Evolutionary conservation across 1,140 invertebrate genomes (phyloP).

Genomic region (Phortica variegata): DNA sequence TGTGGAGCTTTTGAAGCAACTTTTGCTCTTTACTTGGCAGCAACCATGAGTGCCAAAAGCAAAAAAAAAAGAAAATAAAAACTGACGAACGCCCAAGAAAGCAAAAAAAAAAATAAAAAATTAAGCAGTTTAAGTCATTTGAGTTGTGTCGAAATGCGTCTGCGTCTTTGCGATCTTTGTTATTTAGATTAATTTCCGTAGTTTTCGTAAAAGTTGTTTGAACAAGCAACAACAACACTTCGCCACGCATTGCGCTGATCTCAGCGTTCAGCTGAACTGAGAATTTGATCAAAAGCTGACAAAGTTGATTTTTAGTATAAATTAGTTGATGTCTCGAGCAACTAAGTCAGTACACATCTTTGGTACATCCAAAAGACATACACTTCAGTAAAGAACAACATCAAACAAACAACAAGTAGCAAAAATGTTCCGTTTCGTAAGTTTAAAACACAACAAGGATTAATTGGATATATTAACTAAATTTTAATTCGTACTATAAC

Average conservation of each 20-base stretch:
- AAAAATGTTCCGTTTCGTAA: constrained; percentile 52
- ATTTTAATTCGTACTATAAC: not conserved
- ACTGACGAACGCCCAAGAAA: too few species aligned
- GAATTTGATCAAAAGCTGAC: constrained; percentile 15
- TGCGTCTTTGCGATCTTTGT: constrained; percentile 29
- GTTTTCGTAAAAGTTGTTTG: constrained; percentile 21
- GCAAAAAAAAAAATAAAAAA: too few species aligned
- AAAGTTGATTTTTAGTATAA: constrained; percentile 31
- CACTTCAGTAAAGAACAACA: constrained; percentile 21
- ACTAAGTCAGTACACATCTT: constrained; percentile 30
- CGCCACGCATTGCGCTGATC: not conserved
- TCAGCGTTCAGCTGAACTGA: constrained; percentile 19
- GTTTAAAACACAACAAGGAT: constrained; percentile 6
- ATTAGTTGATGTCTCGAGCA: constrained; percentile 19
- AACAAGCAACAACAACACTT: constrained; percentile 4
- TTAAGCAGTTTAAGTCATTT: too few species aligned
- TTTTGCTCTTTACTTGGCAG: constrained; percentile 5
- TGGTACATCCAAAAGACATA: constrained; percentile 14
- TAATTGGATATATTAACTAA: not conserved
- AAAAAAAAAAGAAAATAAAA: constrained; percentile 1
- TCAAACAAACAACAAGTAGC: constrained; percentile 1
- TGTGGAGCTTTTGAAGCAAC: constrained; percentile 20
- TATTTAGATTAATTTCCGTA: constrained; percentile 49
- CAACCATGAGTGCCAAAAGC: constrained; percentile 10
- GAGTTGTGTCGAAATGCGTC: not conserved